Conservation (phyloP, 2,888 invertebrate genomes). For the Scaptomyza flava region DNA sequence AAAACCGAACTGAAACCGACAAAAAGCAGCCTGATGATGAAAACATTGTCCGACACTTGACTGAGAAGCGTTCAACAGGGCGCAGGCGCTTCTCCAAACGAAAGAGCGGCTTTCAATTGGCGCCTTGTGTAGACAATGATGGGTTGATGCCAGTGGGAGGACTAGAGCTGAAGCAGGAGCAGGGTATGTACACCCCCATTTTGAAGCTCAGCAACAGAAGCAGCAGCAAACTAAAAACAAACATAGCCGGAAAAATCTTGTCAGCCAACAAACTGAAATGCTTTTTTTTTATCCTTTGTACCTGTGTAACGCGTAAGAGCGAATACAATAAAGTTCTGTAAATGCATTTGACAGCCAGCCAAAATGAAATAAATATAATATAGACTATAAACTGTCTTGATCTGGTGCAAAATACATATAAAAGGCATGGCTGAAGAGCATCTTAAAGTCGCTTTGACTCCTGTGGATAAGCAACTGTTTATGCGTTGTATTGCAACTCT, state of each 20-base stretch:
- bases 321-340: conserved; percentile 8
- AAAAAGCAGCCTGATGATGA: conserved; percentile 10
- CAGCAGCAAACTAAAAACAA: conserved; percentile 6
- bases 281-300: conserved; percentile 8
- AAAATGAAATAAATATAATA: background rate
- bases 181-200: conserved; percentile 9
- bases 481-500: background rate
- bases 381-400: background rate
- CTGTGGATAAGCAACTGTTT: background rate
- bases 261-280: conserved; percentile 36
- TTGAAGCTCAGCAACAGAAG: conserved; percentile 20
- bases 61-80: conserved; percentile 6
- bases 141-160: background rate
- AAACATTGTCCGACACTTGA: conserved; percentile 17
- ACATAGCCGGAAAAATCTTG: conserved; percentile 16
- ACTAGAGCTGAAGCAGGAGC: background rate
- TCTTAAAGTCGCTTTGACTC: background rate
- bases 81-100: conserved; percentile 49
- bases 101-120: conserved; percentile 48
- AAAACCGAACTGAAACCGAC: conserved; percentile 49
- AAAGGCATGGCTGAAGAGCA: background rate
- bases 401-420: background rate
- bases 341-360: conserved; percentile 8
- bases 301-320: background rate
- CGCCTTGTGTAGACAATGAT: conserved; percentile 6